Evolutionary conservation across 2,888 invertebrate species (phyloP).

Genomic region (Apodemia hepburni): DNA sequence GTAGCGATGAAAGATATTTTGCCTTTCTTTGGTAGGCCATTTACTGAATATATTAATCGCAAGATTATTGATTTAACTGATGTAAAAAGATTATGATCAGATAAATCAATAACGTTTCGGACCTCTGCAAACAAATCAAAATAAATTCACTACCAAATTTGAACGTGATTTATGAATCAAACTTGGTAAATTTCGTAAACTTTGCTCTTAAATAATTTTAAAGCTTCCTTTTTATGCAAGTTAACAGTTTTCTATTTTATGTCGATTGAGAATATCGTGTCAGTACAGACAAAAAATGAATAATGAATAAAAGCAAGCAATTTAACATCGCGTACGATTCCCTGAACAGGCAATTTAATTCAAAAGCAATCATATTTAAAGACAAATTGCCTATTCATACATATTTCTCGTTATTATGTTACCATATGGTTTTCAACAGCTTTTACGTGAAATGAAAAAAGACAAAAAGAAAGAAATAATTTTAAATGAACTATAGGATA

Average conservation of each 20-base stretch:
- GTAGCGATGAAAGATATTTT: too few species aligned
- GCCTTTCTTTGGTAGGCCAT: too few species aligned
- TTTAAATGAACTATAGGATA: not conserved
- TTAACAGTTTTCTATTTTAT: not conserved
- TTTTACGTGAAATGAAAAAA: not conserved
- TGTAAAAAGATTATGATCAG: too few species aligned
- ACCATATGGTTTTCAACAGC: not conserved
- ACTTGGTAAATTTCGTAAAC: too few species aligned
- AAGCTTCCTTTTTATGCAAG: not conserved
- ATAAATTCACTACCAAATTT: too few species aligned
- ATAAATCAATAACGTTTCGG: too few species aligned
- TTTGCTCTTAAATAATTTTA: not conserved
- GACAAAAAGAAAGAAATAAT: too few species aligned
- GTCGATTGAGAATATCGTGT: conserved; percentile 2
- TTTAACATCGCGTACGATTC: conserved; percentile 13
- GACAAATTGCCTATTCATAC: conserved; percentile 12
- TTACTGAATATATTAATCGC: too few species aligned
- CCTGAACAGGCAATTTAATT: conserved; percentile 6
- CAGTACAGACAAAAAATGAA: conserved; percentile 1
- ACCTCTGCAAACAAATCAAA: too few species aligned
- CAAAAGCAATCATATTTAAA: conserved; percentile 13
- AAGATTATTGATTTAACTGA: too few species aligned
- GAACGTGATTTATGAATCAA: too few species aligned
- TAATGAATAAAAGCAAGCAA: conserved; percentile 14
- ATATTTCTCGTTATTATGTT: conserved; percentile 3